These are phyloP conservation scores for Hylyphantes graminicola DNA, from an alignment of 1,140 invertebrate species.

Conservation along the genomic window DNA sequence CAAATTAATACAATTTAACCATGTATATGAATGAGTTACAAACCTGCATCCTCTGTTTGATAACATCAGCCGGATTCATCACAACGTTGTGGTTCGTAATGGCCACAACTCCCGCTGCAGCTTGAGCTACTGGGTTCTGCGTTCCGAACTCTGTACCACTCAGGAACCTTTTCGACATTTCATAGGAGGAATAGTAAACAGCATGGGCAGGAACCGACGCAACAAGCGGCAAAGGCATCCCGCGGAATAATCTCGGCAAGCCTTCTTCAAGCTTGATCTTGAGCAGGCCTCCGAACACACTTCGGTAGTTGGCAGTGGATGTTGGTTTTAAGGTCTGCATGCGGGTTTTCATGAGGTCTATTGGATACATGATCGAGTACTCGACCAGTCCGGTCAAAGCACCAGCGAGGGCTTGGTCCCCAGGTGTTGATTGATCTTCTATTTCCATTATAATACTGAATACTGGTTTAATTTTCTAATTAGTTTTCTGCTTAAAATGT, in stretches of 20 bases:
- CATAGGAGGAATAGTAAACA: slow-evolving; percentile 97
- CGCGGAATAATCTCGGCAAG: slow-evolving; percentile 85
- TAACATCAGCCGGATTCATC: slow-evolving; percentile 43
- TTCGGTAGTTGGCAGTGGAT: slow-evolving; percentile 76
- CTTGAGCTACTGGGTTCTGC: slow-evolving; percentile 78
- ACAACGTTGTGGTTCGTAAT: slow-evolving; percentile 31
- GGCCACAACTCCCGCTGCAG: slow-evolving; percentile 69
- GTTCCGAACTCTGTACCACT: slow-evolving; percentile 65
- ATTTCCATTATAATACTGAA: slow-evolving; percentile 25
- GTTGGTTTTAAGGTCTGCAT: slow-evolving; percentile 91
- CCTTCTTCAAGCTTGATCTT: slow-evolving; percentile 94
- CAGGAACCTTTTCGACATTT: slow-evolving; percentile 87
- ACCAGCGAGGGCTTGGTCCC: slow-evolving; percentile 91
- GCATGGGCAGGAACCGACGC: slow-evolving; percentile 98
- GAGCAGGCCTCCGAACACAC: slow-evolving; percentile 80
- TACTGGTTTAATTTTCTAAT: background rate
- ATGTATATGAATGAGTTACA: no score
- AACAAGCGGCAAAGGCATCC: slow-evolving; percentile 89
- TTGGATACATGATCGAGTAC: slow-evolving; percentile 97
- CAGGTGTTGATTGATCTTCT: slow-evolving; percentile 11
- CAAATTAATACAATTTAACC: no score
- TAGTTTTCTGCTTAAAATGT: background rate
- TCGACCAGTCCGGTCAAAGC: slow-evolving; percentile 97
- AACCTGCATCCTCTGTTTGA: slow-evolving; percentile 41
- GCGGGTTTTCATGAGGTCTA: slow-evolving; percentile 98